Percentiles rank a stretch among this genome's conserved stretches.
Conservation (phyloP, 2,797 vertebrate species). For the Aselliscus stoliczkanus region DNA sequence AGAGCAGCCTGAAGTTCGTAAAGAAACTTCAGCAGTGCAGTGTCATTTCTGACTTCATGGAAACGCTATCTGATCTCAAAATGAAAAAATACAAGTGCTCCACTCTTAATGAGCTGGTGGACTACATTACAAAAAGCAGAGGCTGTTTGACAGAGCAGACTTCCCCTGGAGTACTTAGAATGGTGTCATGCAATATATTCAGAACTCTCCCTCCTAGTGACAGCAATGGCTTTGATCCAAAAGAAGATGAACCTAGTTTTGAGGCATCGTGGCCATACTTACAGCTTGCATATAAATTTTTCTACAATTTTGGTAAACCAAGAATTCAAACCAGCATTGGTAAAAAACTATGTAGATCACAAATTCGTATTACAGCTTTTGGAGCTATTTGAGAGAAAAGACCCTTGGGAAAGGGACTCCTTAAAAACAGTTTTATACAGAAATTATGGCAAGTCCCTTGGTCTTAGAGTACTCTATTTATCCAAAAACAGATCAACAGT, state of each 20-base stretch:
- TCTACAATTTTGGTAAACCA: too few species aligned
- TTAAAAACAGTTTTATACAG: slow-evolving; percentile 99
- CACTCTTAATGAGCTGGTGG: slow-evolving; percentile 99
- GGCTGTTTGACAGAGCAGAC: slow-evolving; percentile 99
- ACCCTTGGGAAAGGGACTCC: slow-evolving; percentile 98
- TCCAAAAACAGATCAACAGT: slow-evolving; percentile 99
- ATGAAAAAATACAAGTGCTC: slow-evolving; percentile 99
- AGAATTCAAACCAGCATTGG: too few species aligned
- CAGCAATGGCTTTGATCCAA: slow-evolving; percentile 98
- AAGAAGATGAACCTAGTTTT: slow-evolving; percentile 97
- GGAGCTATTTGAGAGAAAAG: slow-evolving; percentile 98
- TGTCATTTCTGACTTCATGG: slow-evolving; percentile 99
- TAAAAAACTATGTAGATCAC: too few species aligned
- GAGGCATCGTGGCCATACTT: slow-evolving; percentile 98
- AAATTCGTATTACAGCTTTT: slow-evolving; percentile 85
- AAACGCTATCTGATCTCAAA: slow-evolving; percentile 99
- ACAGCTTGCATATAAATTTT: slow-evolving; percentile 80
- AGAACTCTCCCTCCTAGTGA: slow-evolving; percentile 98
- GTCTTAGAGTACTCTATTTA: slow-evolving; percentile 97
- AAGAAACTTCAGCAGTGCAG: slow-evolving; percentile 99
- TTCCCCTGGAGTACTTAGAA: slow-evolving; percentile 99
- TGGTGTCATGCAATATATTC: slow-evolving; percentile 99
- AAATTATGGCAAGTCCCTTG: slow-evolving; percentile 99
- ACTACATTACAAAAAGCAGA: slow-evolving; percentile 99
- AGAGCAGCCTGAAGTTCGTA: slow-evolving; percentile 98